A percentile compares a stretch with the other conserved stretches of the same genome.
Conservation (phyloP, 2,113 vertebrate genomes). For the Pseudorectes ferrugineus region DNA sequence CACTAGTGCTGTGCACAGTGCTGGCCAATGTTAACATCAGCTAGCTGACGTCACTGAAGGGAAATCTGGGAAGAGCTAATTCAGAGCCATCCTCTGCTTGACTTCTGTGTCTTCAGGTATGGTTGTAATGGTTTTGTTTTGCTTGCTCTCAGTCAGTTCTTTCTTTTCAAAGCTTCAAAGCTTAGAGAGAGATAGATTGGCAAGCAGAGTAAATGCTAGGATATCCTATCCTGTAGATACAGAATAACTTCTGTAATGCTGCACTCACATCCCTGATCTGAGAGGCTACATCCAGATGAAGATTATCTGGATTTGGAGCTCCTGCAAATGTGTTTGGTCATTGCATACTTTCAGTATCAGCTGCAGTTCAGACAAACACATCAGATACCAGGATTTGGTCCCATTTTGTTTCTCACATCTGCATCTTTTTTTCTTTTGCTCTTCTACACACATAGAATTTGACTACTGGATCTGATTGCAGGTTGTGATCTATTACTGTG, state of each 20-base stretch:
- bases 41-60: not conserved
- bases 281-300: not conserved
- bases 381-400: not conserved
- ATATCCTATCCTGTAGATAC: not conserved
- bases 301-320: not conserved
- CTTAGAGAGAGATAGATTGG: not conserved
- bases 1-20: not conserved
- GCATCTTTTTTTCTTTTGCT: not conserved
- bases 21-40: not conserved
- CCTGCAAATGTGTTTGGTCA: not conserved
- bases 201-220: not conserved
- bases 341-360: not conserved
- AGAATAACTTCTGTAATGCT: not conserved
- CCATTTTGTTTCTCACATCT: not conserved
- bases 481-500: not conserved
- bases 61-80: not conserved
- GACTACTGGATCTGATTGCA: not conserved
- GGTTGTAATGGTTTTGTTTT: not conserved
- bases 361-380: not conserved
- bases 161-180: not conserved
- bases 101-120: not conserved
- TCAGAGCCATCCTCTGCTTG: not conserved
- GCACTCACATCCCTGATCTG: not conserved
- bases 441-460: not conserved
- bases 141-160: not conserved